Conservation (phyloP, 2,113 vertebrate genomes). For the Cettia cetti region DNA sequence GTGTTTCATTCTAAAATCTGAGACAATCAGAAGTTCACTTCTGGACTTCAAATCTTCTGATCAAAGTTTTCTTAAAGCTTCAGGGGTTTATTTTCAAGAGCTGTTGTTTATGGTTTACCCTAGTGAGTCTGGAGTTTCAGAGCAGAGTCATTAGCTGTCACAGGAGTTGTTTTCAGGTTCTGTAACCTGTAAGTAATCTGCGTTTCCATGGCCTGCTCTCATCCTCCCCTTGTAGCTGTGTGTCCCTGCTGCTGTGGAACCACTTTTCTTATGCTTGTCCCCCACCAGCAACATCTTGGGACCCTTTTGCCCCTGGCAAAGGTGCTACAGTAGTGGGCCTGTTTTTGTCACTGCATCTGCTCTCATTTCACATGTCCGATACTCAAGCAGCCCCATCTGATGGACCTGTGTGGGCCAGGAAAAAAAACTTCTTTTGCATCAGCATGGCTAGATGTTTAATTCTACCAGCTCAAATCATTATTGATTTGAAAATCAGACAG, state of each 20-base stretch:
- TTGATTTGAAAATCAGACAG: neutral
- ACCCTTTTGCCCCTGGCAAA: neutral
- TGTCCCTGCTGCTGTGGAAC: neutral
- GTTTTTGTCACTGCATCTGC: neutral
- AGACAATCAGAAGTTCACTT: neutral
- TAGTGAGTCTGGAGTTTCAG: neutral
- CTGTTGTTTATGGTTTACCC: neutral
- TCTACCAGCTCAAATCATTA: neutral
- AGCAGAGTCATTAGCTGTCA: neutral
- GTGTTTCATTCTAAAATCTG: neutral
- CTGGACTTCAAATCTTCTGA: neutral
- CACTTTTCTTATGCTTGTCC: neutral
- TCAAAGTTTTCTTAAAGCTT: neutral
- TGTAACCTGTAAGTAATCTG: neutral
- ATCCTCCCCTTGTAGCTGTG: neutral
- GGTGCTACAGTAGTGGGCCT: neutral
- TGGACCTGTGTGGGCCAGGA: neutral
- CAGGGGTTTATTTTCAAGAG: neutral
- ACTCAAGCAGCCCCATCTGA: neutral
- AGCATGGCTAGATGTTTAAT: neutral
- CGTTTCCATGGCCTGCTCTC: neutral
- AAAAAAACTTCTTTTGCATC: neutral
- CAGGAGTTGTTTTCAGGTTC: neutral
- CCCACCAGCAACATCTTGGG: neutral
- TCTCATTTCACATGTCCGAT: neutral